A percentile compares a stretch with the other conserved stretches of the same genome.
phyloP scores from a whole-genome alignment of 2,888 invertebrate species.

The Loripinus fragilis region DNA sequence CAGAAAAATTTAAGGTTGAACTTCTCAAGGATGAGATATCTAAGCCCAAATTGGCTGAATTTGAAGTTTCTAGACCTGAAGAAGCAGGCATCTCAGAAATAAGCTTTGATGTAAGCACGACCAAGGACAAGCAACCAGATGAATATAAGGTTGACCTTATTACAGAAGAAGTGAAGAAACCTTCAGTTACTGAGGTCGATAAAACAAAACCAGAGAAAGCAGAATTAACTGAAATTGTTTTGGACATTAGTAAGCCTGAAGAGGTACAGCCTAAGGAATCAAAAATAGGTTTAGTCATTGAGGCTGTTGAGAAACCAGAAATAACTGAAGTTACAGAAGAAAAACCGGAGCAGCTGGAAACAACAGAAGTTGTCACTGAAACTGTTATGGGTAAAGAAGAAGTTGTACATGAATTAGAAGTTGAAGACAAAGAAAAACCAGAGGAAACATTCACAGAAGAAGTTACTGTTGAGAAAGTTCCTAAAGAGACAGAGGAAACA shows the following conservation, averaged over 20 bases:
- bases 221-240: constrained; percentile 26
- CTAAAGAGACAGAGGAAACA: constrained; percentile 28
- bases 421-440: constrained; percentile 46
- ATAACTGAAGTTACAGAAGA: constrained; percentile 43
- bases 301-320: constrained; percentile 42
- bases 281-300: constrained; percentile 39
- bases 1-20: constrained; percentile 40
- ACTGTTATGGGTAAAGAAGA: constrained; percentile 39
- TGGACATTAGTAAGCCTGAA: constrained; percentile 32
- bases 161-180: constrained; percentile 32
- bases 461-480: constrained; percentile 42
- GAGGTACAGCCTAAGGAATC: constrained; percentile 44
- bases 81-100: constrained; percentile 47
- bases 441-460: constrained; percentile 51
- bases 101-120: constrained; percentile 42
- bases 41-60: constrained; percentile 37
- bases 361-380: constrained; percentile 37
- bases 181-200: constrained; percentile 38
- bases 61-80: constrained; percentile 45
- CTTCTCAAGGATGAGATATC: constrained; percentile 46
- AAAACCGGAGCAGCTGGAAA: constrained; percentile 32
- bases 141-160: constrained; percentile 37
- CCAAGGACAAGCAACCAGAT: constrained; percentile 48
- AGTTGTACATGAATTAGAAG: constrained; percentile 49
- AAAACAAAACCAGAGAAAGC: constrained; percentile 33